Conservation (phyloP, 2,113 vertebrate genomes). For the Polypterus senegalus region DNA sequence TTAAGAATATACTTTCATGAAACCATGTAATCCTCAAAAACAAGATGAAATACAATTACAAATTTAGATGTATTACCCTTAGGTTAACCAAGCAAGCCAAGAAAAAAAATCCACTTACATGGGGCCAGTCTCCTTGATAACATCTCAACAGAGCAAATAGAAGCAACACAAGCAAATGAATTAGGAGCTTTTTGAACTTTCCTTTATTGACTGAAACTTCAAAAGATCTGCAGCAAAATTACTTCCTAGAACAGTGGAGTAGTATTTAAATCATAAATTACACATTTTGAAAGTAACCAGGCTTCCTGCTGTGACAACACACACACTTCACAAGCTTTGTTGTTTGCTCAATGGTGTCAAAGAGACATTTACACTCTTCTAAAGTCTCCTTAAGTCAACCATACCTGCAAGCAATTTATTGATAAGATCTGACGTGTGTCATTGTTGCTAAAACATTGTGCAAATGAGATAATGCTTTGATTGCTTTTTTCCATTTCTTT, state of each 20-base stretch:
- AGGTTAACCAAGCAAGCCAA: too few species aligned
- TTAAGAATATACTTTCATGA: too few species aligned
- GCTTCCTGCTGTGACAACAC: background rate
- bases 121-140: background rate
- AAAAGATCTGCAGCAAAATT: background rate
- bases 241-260: background rate
- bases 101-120: too few species aligned
- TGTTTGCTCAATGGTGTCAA: background rate
- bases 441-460: background rate
- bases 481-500: too few species aligned
- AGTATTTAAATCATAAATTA: slow-evolving; percentile 6
- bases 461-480: too few species aligned
- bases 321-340: background rate
- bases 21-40: too few species aligned
- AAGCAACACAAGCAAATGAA: background rate
- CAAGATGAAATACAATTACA: too few species aligned
- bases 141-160: background rate
- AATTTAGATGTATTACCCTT: too few species aligned
- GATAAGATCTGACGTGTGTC: background rate
- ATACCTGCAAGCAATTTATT: background rate
- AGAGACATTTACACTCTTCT: background rate
- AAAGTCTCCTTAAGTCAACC: background rate
- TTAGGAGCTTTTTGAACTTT: slow-evolving; percentile 1
- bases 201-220: background rate
- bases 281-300: background rate